Evolutionary conservation across 2,888 invertebrate genomes (phyloP).

Genomic region (Noctuana brunneofusca): DNA sequence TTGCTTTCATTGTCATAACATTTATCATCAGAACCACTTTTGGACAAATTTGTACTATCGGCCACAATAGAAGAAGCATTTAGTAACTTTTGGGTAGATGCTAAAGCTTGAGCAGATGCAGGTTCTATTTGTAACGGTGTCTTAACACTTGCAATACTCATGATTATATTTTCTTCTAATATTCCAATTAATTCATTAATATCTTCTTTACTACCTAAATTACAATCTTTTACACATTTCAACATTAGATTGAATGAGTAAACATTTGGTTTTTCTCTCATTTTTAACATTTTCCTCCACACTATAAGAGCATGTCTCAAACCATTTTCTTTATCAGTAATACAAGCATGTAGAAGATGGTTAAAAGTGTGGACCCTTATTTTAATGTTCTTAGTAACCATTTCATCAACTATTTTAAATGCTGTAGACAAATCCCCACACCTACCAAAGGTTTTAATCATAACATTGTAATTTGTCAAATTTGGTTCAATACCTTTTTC

Average conservation of each 20-base stretch:
- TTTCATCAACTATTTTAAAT: slow-evolving; percentile 93
- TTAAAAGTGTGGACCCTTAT: slow-evolving; percentile 88
- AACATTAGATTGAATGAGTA: slow-evolving; percentile 92
- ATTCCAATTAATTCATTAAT: slow-evolving; percentile 77
- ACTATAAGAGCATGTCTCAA: slow-evolving; percentile 91
- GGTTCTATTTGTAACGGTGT: slow-evolving; percentile 41
- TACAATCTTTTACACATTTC: slow-evolving; percentile 90
- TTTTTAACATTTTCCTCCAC: slow-evolving; percentile 91
- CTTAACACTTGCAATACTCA: slow-evolving; percentile 38
- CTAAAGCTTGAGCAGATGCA: neutral
- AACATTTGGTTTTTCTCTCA: slow-evolving; percentile 86
- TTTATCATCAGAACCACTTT: neutral
- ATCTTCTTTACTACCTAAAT: slow-evolving; percentile 85
- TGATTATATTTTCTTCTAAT: slow-evolving; percentile 52
- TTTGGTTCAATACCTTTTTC: slow-evolving; percentile 88
- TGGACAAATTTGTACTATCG: neutral
- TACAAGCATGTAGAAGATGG: slow-evolving; percentile 92
- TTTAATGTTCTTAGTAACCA: slow-evolving; percentile 85
- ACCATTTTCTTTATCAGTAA: slow-evolving; percentile 90
- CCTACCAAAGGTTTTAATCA: slow-evolving; percentile 95
- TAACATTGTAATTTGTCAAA: slow-evolving; percentile 90
- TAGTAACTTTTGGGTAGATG: neutral
- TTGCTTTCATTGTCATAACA: neutral
- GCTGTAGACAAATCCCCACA: slow-evolving; percentile 90
- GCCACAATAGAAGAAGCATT: neutral